Percentiles rank a stretch among this genome's conserved stretches.
phyloP scores from a whole-genome alignment of 2,888 invertebrate species.

The Cerastis rubricosa region DNA sequence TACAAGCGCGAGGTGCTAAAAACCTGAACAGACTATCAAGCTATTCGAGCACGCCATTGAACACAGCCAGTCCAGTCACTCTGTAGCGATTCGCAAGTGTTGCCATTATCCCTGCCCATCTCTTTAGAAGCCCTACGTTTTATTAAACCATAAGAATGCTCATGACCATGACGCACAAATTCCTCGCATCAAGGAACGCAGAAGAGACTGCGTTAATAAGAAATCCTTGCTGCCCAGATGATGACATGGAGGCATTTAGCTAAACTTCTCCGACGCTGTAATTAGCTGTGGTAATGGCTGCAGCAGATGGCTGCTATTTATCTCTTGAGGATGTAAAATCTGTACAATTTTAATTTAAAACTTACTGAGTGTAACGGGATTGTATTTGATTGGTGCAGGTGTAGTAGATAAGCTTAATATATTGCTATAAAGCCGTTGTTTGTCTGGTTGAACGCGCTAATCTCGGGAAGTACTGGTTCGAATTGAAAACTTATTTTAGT shows the following conservation, averaged over 20 bases:
- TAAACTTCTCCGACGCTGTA: constrained; percentile 50
- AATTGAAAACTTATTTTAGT: too few species aligned
- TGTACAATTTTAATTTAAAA: constrained; percentile 37
- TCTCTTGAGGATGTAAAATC: constrained; percentile 31
- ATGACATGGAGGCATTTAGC: constrained; percentile 54
- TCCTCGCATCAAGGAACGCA: constrained; percentile 75
- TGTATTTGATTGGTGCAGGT: constrained; percentile 10
- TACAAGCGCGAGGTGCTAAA: too few species aligned
- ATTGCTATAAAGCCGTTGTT: too few species aligned
- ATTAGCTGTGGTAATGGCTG: constrained; percentile 58
- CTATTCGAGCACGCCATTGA: neutral
- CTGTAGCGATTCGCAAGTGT: constrained; percentile 3
- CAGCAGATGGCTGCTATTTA: constrained; percentile 45
- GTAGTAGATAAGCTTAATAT: too few species aligned
- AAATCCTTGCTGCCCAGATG: constrained; percentile 64
- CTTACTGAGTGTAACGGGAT: constrained; percentile 11
- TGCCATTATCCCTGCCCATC: constrained; percentile 19
- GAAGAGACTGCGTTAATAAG: constrained; percentile 74
- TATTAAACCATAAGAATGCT: constrained; percentile 73
- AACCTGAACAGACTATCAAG: neutral
- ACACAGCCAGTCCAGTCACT: neutral
- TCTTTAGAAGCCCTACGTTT: constrained; percentile 73
- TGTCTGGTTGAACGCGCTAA: too few species aligned
- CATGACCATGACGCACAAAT: constrained; percentile 69
- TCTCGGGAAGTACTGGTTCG: too few species aligned